Base-by-base conservation (phyloP, 2,113 vertebrate species). In the Cariama cristata region DNA sequence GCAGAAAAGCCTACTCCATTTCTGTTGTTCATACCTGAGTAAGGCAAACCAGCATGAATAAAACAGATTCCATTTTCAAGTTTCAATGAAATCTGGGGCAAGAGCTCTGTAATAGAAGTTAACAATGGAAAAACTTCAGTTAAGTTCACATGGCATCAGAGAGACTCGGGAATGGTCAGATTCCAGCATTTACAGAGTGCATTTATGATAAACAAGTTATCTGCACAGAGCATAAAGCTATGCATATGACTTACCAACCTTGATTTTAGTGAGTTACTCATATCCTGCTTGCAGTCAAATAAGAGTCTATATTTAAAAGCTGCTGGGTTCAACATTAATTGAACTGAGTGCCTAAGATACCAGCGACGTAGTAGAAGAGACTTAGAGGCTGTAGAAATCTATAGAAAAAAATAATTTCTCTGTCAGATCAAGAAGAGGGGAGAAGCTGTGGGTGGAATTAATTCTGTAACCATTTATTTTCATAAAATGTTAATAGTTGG, bases 381-480 rank as follows among this genome's bases (percentile, higher is more conserved):
- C 66, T 55, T 64, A 35, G 77, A 94, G 50, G 52, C 79, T 89
- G 82, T 40, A 81, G 64, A 94, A 85, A 79, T 85, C 68, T 76
- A 76, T 20, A 90, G 59, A 75, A 4, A 47, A 92, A 83, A 72
- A 18, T 28, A 10, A 76, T 59, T 73, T n/a, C 56, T 92, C 79
- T 90, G 72, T 90, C 89, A 93, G 42, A 82, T 82, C 35, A 74
- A 92, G 77, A 88, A 94, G 74, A 89, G 49, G 79, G 80, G 88
- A 79, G 77, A 95, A 75, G 76, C 59, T n/a, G 81, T 93, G 69
- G 84, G 93, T 44, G 91, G 96, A 97, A 87, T 97, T 96, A 84
- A 90, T 92, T 95, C 81, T 55, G 35, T 94, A 95, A 96, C 77
- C 73, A 89, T 82, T 97, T 97, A 94, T 85, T 98, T 80, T 94